A percentile compares a stretch with the other conserved stretches of the same genome.
Conservation (phyloP, 2,113 vertebrate species). For the Campylomormyrus numenius region DNA sequence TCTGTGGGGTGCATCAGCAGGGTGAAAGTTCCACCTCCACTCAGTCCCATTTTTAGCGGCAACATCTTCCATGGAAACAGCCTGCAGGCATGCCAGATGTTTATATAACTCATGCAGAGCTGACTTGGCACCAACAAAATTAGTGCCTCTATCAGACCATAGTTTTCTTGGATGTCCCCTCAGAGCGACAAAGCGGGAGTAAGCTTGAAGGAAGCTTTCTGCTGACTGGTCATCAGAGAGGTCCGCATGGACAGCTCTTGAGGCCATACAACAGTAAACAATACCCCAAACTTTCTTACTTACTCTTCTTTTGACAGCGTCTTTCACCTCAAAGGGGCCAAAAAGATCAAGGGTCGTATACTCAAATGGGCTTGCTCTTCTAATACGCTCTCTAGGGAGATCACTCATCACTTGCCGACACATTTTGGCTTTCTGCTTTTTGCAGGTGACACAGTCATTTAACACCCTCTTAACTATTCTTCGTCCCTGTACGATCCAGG, state of each 20-base stretch:
- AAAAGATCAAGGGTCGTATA: background rate
- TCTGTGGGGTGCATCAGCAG: slow-evolving; percentile 17
- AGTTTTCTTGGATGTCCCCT: slow-evolving; percentile 16
- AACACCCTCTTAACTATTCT: slow-evolving; percentile 8
- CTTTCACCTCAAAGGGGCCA: slow-evolving; percentile 8
- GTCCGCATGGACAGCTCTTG: background rate
- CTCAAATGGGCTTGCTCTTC: background rate
- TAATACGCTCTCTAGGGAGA: background rate
- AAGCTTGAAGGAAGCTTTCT: background rate
- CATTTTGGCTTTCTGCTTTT: too few species aligned
- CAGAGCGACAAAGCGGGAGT: background rate
- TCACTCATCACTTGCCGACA: too few species aligned
- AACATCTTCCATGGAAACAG: background rate
- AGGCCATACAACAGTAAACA: slow-evolving; percentile 12
- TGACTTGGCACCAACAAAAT: slow-evolving; percentile 14
- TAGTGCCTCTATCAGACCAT: slow-evolving; percentile 10
- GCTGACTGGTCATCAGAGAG: slow-evolving; percentile 9
- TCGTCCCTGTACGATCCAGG: slow-evolving; percentile 20
- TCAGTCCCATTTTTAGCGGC: slow-evolving; percentile 10
- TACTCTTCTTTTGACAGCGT: slow-evolving; percentile 4
- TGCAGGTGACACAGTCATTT: slow-evolving; percentile 8
- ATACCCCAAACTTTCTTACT: slow-evolving; percentile 14
- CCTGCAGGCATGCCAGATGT: background rate
- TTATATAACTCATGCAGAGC: background rate
- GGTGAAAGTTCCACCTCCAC: slow-evolving; percentile 12